Conservation (phyloP, 2,888 invertebrate species). For the Phrixothrix hirtus region DNA sequence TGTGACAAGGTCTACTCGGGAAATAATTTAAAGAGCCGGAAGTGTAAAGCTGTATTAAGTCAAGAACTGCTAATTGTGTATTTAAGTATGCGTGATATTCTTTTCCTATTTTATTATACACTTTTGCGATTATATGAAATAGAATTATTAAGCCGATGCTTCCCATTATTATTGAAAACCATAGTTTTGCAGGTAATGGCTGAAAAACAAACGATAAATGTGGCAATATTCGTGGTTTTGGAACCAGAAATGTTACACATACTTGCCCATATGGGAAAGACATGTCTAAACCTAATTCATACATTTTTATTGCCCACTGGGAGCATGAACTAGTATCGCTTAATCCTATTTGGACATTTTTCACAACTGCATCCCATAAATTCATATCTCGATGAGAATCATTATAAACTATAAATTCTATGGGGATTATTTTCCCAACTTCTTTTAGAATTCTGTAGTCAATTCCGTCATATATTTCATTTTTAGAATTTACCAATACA, state of each 20-base stretch:
- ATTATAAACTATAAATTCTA: slow-evolving; percentile 1
- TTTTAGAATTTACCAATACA: slow-evolving; percentile 1
- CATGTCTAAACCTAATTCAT: slow-evolving; percentile 1
- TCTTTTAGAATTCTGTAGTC: slow-evolving; percentile 15
- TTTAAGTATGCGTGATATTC: slow-evolving; percentile 9
- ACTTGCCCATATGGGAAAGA: slow-evolving; percentile 27
- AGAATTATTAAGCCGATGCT: background rate
- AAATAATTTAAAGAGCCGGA: slow-evolving; percentile 11
- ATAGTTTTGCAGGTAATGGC: slow-evolving; percentile 12
- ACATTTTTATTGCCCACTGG: slow-evolving; percentile 1
- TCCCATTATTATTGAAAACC: slow-evolving; percentile 8
- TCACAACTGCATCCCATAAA: background rate
- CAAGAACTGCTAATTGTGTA: background rate
- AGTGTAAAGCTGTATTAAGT: slow-evolving; percentile 1
- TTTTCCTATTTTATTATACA: background rate
- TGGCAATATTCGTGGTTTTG: slow-evolving; percentile 24
- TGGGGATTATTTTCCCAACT: slow-evolving; percentile 3
- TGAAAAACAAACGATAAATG: slow-evolving; percentile 13
- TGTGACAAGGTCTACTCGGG: background rate
- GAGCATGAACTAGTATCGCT: slow-evolving; percentile 8
- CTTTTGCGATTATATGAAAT: slow-evolving; percentile 1
- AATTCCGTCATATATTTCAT: slow-evolving; percentile 14
- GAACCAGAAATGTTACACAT: slow-evolving; percentile 35
- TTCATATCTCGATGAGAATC: background rate
- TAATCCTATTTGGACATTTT: background rate